A percentile compares a stretch with the other conserved stretches of the same genome.
Conservation (phyloP, 2,113 vertebrate genomes). For the Hypocryptadius cinnamomeus region DNA sequence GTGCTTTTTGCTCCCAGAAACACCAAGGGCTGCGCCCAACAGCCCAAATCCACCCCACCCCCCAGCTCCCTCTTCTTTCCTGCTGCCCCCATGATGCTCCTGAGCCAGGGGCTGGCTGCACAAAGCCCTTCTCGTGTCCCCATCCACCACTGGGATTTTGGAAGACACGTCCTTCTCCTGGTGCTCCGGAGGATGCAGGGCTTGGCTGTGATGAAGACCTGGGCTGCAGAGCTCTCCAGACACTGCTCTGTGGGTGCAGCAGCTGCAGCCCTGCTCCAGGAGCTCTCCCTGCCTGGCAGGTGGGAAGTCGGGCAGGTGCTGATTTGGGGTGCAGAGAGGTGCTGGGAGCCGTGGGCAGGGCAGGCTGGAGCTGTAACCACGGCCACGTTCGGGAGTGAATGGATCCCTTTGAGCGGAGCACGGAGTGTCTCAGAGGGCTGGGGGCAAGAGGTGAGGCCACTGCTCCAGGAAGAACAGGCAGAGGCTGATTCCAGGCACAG, state of each 20-base stretch:
- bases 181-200: not conserved
- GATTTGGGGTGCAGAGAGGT: accelerated
- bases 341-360: not conserved
- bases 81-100: accelerated
- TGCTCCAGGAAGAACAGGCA: not conserved
- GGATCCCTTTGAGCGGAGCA: not conserved
- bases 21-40: not conserved
- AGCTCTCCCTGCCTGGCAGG: not conserved
- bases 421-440: accelerated
- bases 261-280: not conserved
- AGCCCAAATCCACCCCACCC: not conserved
- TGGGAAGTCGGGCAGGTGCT: not conserved
- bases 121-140: not conserved
- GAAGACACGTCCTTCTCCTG: accelerated
- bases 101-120: not conserved
- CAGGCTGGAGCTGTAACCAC: accelerated
- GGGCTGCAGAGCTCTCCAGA: not conserved
- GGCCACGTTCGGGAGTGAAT: accelerated
- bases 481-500: not conserved
- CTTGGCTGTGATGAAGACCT: not conserved
- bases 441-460: not conserved
- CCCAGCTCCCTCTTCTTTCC: not conserved
- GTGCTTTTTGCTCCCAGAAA: not conserved
- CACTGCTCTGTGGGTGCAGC: not conserved
- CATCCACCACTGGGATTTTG: accelerated